Conservation (phyloP, 2,888 invertebrate genomes). For the Spisula solida region DNA sequence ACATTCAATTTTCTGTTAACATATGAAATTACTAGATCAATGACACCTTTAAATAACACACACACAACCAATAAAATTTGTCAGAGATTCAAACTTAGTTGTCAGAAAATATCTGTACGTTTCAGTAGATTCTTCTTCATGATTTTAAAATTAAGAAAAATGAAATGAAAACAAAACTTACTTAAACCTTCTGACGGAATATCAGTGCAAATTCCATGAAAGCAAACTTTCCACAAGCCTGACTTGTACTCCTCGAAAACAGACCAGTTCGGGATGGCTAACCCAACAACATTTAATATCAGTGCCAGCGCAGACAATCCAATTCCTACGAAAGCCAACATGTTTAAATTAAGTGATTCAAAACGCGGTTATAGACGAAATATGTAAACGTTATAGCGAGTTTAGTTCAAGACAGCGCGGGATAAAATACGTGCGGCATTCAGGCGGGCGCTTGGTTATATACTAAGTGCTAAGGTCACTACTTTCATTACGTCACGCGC, state of each 20-base stretch:
- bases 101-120: not conserved
- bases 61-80: too few relatives aligned
- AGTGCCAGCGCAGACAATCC: constrained; percentile 8
- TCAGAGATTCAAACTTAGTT: not conserved
- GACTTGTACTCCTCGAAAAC: not conserved
- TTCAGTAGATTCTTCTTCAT: too few relatives aligned
- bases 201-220: not conserved
- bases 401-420: too few relatives aligned
- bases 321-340: constrained; percentile 22
- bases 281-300: constrained; percentile 23
- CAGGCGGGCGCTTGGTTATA: too few relatives aligned
- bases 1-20: too few relatives aligned
- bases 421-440: too few relatives aligned
- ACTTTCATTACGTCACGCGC: too few relatives aligned
- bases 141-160: not conserved
- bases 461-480: too few relatives aligned
- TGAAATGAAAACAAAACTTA: not conserved
- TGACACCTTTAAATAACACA: too few relatives aligned
- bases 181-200: not conserved
- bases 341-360: not conserved
- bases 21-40: too few relatives aligned
- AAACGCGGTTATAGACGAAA: too few relatives aligned
- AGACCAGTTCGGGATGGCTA: constrained; percentile 27
- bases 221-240: constrained; percentile 17
- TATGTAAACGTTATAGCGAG: too few relatives aligned